These are phyloP conservation scores for Drosophila baimaii DNA, from an alignment of 1,140 invertebrate species.

Conservation along the genomic window DNA sequence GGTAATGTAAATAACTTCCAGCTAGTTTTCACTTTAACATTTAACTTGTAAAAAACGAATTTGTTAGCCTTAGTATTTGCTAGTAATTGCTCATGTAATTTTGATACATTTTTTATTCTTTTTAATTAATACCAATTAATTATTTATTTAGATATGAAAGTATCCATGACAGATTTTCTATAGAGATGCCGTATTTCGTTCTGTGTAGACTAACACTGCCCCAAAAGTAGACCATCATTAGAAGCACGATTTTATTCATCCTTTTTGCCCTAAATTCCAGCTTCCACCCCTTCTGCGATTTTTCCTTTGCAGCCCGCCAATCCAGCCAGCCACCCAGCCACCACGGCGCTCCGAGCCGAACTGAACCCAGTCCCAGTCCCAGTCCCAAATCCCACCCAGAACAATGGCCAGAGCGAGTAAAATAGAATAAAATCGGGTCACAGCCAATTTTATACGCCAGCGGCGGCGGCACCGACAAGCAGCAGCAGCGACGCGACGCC, in stretches of 20 bases:
- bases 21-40: background rate
- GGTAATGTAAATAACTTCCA: background rate
- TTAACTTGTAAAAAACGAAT: background rate
- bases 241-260: conserved; percentile 28
- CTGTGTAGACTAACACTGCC: conserved; percentile 13
- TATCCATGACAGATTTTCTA: background rate
- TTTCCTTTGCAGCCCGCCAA: conserved; percentile 17
- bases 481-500: conserved; percentile 38
- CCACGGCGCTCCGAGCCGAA: conserved; percentile 6
- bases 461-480: conserved; percentile 18
- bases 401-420: conserved; percentile 33
- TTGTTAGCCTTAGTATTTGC: background rate
- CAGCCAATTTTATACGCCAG: conserved; percentile 74
- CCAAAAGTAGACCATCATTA: conserved; percentile 28
- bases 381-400: conserved; percentile 11
- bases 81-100: background rate
- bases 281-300: conserved; percentile 31
- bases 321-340: background rate
- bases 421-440: conserved; percentile 77
- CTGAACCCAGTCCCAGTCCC: conserved; percentile 9
- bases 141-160: background rate
- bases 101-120: background rate
- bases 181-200: background rate
- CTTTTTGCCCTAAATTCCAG: conserved; percentile 8
- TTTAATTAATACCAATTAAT: background rate